A percentile compares a stretch with the other conserved stretches of the same genome.
phyloP scores from a whole-genome alignment of 2,113 vertebrate genomes.

The Hydropotes inermis region DNA sequence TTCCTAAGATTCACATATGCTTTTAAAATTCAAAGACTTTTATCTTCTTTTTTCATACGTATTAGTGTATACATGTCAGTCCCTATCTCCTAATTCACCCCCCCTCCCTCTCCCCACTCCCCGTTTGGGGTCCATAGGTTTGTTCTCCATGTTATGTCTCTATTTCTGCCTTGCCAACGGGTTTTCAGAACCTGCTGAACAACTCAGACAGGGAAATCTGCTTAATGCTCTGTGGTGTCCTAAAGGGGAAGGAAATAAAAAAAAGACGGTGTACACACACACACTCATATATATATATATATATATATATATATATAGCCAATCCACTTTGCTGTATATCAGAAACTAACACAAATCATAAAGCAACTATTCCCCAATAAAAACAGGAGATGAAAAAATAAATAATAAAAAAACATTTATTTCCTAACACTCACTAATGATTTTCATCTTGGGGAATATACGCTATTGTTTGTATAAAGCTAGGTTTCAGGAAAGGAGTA shows the following conservation, averaged over 20 bases:
- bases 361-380: neutral
- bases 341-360: neutral
- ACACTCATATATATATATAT: neutral
- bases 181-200: neutral
- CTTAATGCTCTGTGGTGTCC: neutral
- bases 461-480: neutral
- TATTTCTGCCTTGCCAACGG: neutral
- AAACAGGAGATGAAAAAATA: neutral
- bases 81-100: neutral
- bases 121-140: neutral
- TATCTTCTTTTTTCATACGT: accelerated
- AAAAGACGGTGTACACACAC: neutral
- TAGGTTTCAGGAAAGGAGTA: neutral
- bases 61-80: neutral
- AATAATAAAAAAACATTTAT: neutral
- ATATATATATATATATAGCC: neutral
- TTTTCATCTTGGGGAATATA: neutral
- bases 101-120: accelerated
- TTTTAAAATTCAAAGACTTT: neutral
- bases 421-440: neutral
- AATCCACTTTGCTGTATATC: neutral
- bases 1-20: neutral
- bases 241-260: neutral
- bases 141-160: neutral
- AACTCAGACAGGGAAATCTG: neutral